Evolutionary conservation across 1,140 invertebrate genomes (phyloP), one percentile per base, ranked within the genome.

Genomic region (Limonius californicus): DNA sequence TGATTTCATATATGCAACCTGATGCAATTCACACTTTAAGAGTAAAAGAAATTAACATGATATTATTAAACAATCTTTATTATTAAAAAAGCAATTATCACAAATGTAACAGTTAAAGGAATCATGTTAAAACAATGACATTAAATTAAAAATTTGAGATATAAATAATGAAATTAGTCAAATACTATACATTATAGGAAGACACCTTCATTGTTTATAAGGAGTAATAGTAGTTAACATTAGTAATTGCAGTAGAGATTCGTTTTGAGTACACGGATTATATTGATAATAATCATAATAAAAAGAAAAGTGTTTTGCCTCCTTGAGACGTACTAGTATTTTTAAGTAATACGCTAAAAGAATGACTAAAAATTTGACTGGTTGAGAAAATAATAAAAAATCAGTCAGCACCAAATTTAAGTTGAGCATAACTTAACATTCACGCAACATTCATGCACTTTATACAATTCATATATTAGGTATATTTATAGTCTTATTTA

Each of bases 281-380:
- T 12, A 54, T 56, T 62, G 55, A 35, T 61, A 53, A 23, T 61
- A 59, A 64, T 68, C 66, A 57, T 32, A 61, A 65, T 64, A 66
- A 56, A 62, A 61, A 55, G 45, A 54, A 59, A 50, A 60, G 60
- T 65, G 63, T 61, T 61, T 59, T 65, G 59, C 63, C 62, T 70
- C 61, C 50, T 70, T 59, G 61, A 68, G 63, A 68, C 60, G 64
- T 62, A 53, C 39, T 57, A 61, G 59, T 57, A 59, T 20, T 54
- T 54, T 58, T 66, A 56, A 61, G 23, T 68, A 66, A 64, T 62
- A 56, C 55, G 59, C 35, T 23, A 59, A 64, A 58, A 67, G 67
- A 74, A 73, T 74, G 74, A 74, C 72, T 75, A 76, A 74, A n/a
- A 71, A 57, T 71, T 59, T 71, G 69, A 70, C 68, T 74, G 65